Evolutionary conservation across 2,113 vertebrate genomes (phyloP).

Genomic region (Podarcis cretensis): DNA sequence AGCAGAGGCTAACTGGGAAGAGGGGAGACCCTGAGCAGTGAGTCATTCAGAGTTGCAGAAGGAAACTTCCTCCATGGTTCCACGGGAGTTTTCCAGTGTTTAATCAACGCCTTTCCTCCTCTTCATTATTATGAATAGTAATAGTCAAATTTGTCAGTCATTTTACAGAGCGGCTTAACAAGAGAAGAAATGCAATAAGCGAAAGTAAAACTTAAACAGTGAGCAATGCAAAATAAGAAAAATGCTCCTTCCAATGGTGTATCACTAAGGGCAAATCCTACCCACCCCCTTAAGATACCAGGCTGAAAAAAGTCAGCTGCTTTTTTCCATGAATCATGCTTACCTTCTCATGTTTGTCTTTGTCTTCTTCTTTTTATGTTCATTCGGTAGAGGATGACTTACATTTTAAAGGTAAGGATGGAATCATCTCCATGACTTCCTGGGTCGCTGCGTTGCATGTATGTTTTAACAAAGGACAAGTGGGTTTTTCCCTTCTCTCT

Average conservation of each 20-base stretch:
- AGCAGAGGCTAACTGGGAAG: neutral
- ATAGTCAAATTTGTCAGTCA: no score
- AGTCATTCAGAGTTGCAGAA: neutral
- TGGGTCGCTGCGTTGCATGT: neutral
- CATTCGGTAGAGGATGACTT: conserved; percentile 99
- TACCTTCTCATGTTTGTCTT: conserved; percentile 87
- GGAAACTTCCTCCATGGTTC: neutral
- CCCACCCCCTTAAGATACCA: no score
- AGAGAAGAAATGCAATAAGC: no score
- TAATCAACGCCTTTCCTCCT: neutral
- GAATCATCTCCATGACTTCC: conserved; percentile 73
- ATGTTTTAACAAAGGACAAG: neutral
- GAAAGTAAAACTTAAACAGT: no score
- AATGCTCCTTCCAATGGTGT: no score
- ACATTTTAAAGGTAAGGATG: conserved; percentile 99
- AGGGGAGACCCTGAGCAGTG: neutral
- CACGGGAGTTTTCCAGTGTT: neutral
- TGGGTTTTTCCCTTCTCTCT: neutral
- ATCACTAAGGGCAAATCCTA: no score
- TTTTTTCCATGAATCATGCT: neutral
- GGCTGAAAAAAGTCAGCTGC: neutral
- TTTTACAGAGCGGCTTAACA: no score
- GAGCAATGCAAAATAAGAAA: no score
- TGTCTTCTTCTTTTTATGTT: conserved; percentile 91
- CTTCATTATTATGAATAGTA: no score